Conservation (phyloP, 2,113 vertebrate genomes). For the Morone chrysops region DNA sequence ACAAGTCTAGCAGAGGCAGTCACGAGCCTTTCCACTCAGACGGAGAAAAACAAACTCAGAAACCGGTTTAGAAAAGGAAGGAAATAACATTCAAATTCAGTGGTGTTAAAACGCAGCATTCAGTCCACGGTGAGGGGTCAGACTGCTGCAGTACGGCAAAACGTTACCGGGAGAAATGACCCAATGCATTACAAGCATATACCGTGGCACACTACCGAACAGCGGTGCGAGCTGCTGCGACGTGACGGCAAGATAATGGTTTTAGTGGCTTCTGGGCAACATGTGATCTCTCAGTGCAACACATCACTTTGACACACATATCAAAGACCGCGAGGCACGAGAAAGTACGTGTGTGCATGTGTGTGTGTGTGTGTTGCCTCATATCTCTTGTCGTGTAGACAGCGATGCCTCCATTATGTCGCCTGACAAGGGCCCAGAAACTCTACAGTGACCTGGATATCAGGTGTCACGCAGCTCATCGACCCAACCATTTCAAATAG, state of each 20-base stretch:
- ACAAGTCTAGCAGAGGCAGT: not conserved
- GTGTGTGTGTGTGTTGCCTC: not conserved
- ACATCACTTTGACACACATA: constrained; percentile 3
- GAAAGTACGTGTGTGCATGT: not conserved
- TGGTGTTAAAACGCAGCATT: not conserved
- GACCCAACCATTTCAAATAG: not conserved
- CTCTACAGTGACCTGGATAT: constrained; percentile 10
- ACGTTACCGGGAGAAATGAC: not conserved
- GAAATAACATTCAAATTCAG: not conserved
- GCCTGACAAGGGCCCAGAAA: not conserved
- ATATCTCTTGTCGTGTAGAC: not conserved
- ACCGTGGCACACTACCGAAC: not conserved
- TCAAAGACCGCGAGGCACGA: not conserved
- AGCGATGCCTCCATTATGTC: not conserved
- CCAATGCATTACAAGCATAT: not conserved
- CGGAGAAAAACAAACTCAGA: constrained; percentile 5
- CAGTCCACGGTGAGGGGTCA: not conserved
- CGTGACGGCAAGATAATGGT: not conserved
- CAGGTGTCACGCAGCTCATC: not conserved
- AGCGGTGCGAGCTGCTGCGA: not conserved
- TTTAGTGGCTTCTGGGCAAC: not conserved
- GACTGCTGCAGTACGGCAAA: not conserved
- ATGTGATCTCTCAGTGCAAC: constrained; percentile 12
- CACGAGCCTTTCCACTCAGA: not conserved
- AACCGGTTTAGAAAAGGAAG: not conserved